Percentiles rank a stretch among this genome's conserved stretches.
phyloP scores from a whole-genome alignment of 2,113 vertebrate species.

The Numida meleagris region DNA sequence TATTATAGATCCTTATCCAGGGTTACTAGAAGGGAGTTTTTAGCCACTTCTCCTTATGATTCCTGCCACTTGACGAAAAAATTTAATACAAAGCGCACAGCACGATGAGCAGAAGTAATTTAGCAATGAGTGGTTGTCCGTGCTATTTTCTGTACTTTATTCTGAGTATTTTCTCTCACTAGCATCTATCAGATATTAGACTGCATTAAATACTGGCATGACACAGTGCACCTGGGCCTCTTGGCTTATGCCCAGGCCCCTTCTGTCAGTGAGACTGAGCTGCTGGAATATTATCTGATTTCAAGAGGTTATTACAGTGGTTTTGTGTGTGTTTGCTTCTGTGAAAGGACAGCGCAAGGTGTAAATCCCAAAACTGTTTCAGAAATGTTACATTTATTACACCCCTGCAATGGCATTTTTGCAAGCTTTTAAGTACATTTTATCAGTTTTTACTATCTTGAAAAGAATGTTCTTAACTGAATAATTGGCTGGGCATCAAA shows the following conservation, averaged over 20 bases:
- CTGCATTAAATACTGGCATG: slow-evolving; percentile 77
- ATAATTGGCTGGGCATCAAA: slow-evolving; percentile 38
- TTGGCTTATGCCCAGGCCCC: slow-evolving; percentile 76
- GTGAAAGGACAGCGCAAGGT: slow-evolving; percentile 68
- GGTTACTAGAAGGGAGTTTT: slow-evolving; percentile 76
- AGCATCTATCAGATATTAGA: slow-evolving; percentile 76
- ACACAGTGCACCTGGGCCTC: slow-evolving; percentile 77
- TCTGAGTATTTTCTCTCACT: slow-evolving; percentile 74
- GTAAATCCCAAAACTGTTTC: slow-evolving; percentile 71
- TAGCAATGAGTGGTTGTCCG: slow-evolving; percentile 84
- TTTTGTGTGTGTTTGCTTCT: slow-evolving; percentile 65
- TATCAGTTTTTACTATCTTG: slow-evolving; percentile 66
- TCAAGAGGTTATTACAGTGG: slow-evolving; percentile 74
- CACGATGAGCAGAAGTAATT: slow-evolving; percentile 86
- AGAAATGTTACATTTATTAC: slow-evolving; percentile 54
- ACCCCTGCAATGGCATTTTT: slow-evolving; percentile 57
- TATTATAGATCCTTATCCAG: slow-evolving; percentile 83
- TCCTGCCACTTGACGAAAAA: slow-evolving; percentile 89
- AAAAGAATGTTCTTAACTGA: slow-evolving; percentile 47
- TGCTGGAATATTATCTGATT: slow-evolving; percentile 80
- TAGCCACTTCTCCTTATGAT: slow-evolving; percentile 75
- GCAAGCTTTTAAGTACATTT: slow-evolving; percentile 64
- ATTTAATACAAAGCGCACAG: slow-evolving; percentile 92
- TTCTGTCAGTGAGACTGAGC: slow-evolving; percentile 75
- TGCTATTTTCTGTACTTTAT: slow-evolving; percentile 84